A percentile compares a stretch with the other conserved stretches of the same genome.
Evolutionary conservation across 2,113 vertebrate species (phyloP).

Genomic region (Felis chaus): DNA sequence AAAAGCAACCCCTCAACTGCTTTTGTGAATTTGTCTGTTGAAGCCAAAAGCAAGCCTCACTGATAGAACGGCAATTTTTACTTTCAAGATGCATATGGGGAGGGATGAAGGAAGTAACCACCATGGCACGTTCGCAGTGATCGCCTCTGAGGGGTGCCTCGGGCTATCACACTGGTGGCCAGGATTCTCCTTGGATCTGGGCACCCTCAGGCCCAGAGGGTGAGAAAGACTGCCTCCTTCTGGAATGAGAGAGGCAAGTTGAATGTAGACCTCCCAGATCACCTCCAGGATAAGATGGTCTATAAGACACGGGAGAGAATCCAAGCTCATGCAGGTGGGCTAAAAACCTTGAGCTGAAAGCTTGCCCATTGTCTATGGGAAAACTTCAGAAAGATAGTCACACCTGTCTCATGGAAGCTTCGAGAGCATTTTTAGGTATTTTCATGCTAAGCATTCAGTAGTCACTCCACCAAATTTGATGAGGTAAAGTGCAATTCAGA

Average conservation of each 20-base stretch:
- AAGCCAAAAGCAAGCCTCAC: conserved; percentile 27
- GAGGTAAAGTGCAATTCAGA: neutral
- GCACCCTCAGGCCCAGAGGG: neutral
- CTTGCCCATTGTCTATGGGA: neutral
- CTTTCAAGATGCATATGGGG: neutral
- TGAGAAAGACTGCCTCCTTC: neutral
- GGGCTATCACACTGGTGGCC: neutral
- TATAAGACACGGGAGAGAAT: neutral
- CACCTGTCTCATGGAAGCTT: neutral
- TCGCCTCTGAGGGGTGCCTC: neutral
- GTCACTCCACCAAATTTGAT: neutral
- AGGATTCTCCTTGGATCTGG: neutral
- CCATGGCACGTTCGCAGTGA: neutral
- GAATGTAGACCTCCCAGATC: neutral
- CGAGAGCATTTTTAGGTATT: neutral
- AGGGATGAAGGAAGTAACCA: neutral
- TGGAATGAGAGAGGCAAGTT: neutral
- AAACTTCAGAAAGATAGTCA: neutral
- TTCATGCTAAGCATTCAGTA: neutral
- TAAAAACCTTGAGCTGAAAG: neutral
- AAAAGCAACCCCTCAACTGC: neutral
- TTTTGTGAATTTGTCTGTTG: neutral
- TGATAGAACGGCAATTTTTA: neutral
- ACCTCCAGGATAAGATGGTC: neutral
- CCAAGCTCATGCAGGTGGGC: neutral